phyloP scores from a whole-genome alignment of 2,888 invertebrate species.

The Rhamnusium bicolor region DNA sequence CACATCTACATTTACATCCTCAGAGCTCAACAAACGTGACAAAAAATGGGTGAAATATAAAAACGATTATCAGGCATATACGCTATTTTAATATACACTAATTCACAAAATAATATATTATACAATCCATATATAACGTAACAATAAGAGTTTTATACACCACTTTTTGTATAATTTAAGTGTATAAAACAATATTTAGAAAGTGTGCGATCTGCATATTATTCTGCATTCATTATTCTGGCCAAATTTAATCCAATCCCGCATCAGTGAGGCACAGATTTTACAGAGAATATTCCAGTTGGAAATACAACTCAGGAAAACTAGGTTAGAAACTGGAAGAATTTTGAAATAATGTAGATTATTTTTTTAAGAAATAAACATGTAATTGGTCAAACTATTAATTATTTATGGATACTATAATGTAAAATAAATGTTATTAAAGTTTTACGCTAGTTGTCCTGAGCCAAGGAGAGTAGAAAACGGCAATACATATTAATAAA shows the following conservation, averaged over 20 bases:
- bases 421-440: not conserved
- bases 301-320: constrained; percentile 26
- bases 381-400: not conserved
- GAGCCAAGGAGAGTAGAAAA: constrained; percentile 25
- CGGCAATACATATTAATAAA: constrained; percentile 30
- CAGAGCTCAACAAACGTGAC: not conserved
- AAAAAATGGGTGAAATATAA: constrained; percentile 18
- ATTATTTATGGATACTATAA: not conserved
- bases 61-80: constrained; percentile 59
- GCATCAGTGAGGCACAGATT: constrained; percentile 46
- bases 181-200: constrained; percentile 47
- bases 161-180: constrained; percentile 34
- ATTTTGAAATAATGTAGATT: not conserved
- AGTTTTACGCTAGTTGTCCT: constrained; percentile 1
- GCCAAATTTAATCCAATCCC: constrained; percentile 29
- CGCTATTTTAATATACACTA: constrained; percentile 69
- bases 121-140: constrained; percentile 66
- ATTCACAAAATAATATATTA: constrained; percentile 69
- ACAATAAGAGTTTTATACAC: constrained; percentile 56
- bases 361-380: not conserved
- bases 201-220: constrained; percentile 54
- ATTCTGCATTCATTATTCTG: constrained; percentile 20
- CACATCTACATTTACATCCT: not conserved
- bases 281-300: constrained; percentile 33
- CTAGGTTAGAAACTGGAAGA: not conserved